These are phyloP conservation scores for Chelonus formosanus DNA, from an alignment of 2,888 invertebrate species.

Conservation along the genomic window DNA sequence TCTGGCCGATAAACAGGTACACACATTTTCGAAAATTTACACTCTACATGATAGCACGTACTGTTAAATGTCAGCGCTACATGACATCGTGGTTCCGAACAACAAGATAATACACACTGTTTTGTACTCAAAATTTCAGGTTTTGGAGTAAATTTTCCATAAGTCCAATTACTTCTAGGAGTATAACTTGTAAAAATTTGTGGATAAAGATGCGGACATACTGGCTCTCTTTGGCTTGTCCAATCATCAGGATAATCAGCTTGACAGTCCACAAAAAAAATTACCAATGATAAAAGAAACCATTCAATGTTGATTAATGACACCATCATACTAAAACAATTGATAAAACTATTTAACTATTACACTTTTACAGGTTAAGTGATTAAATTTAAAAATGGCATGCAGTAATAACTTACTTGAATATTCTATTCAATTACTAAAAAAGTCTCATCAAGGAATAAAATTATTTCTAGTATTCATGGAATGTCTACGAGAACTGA, in stretches of 20 bases:
- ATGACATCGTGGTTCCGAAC: conserved; percentile 75
- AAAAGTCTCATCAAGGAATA: too few species aligned
- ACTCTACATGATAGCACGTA: conserved; percentile 81
- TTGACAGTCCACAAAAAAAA: conserved; percentile 45
- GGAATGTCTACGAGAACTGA: conserved; percentile 12
- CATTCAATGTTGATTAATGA: not conserved
- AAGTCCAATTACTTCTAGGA: conserved; percentile 67
- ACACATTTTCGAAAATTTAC: conserved; percentile 77
- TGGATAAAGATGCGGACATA: conserved; percentile 69
- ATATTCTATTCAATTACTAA: not conserved
- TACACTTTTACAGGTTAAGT: not conserved
- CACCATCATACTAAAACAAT: conserved; percentile 44
- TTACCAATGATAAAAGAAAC: conserved; percentile 3
- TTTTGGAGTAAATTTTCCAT: conserved; percentile 71
- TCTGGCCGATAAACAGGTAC: conserved; percentile 73
- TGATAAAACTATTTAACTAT: not conserved
- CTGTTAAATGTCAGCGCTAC: conserved; percentile 80
- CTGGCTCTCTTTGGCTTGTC: conserved; percentile 40
- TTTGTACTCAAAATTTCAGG: conserved; percentile 68
- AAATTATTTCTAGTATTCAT: too few species aligned
- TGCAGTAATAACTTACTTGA: not conserved
- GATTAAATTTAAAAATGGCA: not conserved
- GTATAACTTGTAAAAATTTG: conserved; percentile 69
- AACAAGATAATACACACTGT: conserved; percentile 76
- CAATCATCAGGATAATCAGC: conserved; percentile 48